A percentile compares a stretch with the other conserved stretches of the same genome.
phyloP scores from a whole-genome alignment of 2,888 invertebrate genomes.

The Uloborus plumipes region DNA sequence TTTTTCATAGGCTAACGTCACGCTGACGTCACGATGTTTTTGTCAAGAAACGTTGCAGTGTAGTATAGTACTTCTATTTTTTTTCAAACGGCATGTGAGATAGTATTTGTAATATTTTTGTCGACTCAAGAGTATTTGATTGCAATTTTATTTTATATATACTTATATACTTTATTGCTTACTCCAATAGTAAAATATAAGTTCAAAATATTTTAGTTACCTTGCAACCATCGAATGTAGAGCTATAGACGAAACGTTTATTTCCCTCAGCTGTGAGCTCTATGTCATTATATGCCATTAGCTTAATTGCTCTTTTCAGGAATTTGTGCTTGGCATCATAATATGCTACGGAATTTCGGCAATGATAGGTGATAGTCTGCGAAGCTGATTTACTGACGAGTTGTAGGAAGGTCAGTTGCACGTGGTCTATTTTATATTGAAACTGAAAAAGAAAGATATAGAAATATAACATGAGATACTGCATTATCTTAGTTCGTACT shows the following conservation, averaged over 20 bases:
- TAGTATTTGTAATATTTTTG: too few species aligned
- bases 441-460: slow-evolving; percentile 75
- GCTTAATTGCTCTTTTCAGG: slow-evolving; percentile 80
- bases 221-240: slow-evolving; percentile 84
- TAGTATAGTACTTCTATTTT: too few species aligned
- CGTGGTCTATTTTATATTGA: slow-evolving; percentile 87
- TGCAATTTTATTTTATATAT: too few species aligned
- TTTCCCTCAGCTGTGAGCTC: slow-evolving; percentile 85
- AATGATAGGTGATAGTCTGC: slow-evolving; percentile 89
- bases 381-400: slow-evolving; percentile 82
- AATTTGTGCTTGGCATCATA: slow-evolving; percentile 80
- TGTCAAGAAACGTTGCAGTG: too few species aligned
- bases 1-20: too few species aligned
- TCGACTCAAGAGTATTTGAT: too few species aligned
- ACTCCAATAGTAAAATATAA: too few species aligned
- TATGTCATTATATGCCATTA: slow-evolving; percentile 86
- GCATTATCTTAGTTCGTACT: too few species aligned
- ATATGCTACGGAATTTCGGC: slow-evolving; percentile 85
- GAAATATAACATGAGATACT: too few species aligned
- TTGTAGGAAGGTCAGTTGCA: slow-evolving; percentile 88
- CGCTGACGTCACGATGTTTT: too few species aligned
- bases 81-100: too few species aligned
- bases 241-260: slow-evolving; percentile 79
- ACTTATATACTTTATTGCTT: too few species aligned
- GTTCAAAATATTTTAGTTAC: slow-evolving; percentile 74